These are phyloP conservation scores for Orthosia incerta DNA, from an alignment of 2,888 invertebrate species.

Conservation along the genomic window DNA sequence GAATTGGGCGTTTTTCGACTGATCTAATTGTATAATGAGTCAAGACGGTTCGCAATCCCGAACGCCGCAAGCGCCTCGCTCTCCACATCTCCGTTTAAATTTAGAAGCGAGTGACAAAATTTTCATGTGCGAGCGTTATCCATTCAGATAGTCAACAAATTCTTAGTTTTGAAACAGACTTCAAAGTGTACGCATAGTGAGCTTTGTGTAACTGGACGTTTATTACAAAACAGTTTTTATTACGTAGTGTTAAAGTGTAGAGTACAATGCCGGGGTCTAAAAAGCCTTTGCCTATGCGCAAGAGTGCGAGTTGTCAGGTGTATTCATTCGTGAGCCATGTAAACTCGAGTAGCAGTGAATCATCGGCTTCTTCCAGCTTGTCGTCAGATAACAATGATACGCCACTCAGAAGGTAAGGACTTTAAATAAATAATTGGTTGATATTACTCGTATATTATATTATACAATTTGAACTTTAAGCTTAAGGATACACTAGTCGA, in stretches of 20 bases:
- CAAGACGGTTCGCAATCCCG: conserved; percentile 70
- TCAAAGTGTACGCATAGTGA: conserved; percentile 60
- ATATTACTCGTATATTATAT: background rate
- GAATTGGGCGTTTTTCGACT: conserved; percentile 70
- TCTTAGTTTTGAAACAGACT: conserved; percentile 71
- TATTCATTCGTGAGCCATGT: conserved; percentile 71
- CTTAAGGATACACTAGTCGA: too few relatives aligned
- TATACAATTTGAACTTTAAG: too few relatives aligned
- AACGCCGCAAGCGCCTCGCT: conserved; percentile 68
- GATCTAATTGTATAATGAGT: conserved; percentile 79
- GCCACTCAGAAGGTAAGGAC: conserved; percentile 82
- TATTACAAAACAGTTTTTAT: conserved; percentile 41
- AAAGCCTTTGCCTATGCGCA: conserved; percentile 70
- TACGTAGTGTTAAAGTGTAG: conserved; percentile 51
- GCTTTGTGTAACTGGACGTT: conserved; percentile 28
- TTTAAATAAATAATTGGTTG: too few relatives aligned
- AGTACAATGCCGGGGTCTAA: conserved; percentile 54
- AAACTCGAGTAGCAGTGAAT: conserved; percentile 81
- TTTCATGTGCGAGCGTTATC: conserved; percentile 63
- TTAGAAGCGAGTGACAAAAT: conserved; percentile 86
- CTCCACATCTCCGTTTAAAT: conserved; percentile 78
- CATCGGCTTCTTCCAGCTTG: conserved; percentile 79
- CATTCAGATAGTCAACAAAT: conserved; percentile 64
- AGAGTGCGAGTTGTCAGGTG: conserved; percentile 81
- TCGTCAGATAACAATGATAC: conserved; percentile 81